Base-by-base conservation (phyloP, 2,888 invertebrate genomes). In the Lutraria lutraria region DNA sequence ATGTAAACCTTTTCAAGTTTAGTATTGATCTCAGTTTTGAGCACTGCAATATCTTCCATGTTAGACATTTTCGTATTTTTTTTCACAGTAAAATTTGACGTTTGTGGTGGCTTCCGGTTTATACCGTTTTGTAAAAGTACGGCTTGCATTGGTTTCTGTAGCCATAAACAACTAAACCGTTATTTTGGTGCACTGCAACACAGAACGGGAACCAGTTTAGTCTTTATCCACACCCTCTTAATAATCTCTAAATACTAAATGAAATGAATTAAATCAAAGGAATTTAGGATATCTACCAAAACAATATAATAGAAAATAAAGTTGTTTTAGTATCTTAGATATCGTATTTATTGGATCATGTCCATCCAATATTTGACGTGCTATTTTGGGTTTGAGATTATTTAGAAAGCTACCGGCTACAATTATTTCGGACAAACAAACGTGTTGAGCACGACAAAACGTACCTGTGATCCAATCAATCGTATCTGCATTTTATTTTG, bases 1-100 rank as follows among this genome's bases (percentile, higher is more conserved):
- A 89, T 53, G 72, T 25, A 43, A 31, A 95, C 96, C 94, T 94
- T 95, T 89, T 95, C 95, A 8, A 96, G 92, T 87, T 96, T 96
- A 81, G 92, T 92, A 84, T 95, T 95, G 83, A 96, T 95, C 80
- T 96, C 95, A 81, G 94, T 92, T 85, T 95, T 95, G 16, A 94
- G 90, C 6, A 94, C 92, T 68, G 93, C 93, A 86, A 95, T 95
- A 81, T 96, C 95, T 86, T 95, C 95, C 95, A 95, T 96, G 43
- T 89, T 93, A 56, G 88, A 85, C 16, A 91, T 86, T 63, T 92
- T 76, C 63, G 63, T 68, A 25, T 68, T 68, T 19, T 63, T 63
- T 68, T 68, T n/a, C 25, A 68, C 63, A n/a, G 63, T n/a, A n/a
- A n/a, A 25, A 25, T 43, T 4, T n/a, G n/a, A n/a, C n/a, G n/a